phyloP scores from a whole-genome alignment of 2,797 vertebrate genomes.

The Cuculus canorus region DNA sequence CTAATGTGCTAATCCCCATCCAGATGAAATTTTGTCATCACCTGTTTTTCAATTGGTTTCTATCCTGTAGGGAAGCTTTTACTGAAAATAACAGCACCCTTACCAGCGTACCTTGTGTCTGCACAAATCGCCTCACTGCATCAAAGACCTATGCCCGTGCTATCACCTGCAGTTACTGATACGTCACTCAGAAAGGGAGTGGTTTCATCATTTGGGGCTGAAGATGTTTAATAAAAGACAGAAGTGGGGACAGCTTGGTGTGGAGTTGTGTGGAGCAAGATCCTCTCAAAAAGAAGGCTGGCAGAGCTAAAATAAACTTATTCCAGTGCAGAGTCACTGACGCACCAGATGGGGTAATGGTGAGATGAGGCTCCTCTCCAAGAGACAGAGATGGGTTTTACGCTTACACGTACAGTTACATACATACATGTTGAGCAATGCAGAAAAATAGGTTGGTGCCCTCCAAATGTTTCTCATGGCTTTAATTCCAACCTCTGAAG shows the following conservation, averaged over 20 bases:
- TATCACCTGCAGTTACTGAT: neutral
- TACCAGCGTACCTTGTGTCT: fast-evolving
- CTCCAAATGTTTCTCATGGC: neutral
- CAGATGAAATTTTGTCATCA: neutral
- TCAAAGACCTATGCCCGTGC: neutral
- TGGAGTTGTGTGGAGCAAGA: neutral
- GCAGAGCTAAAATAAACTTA: neutral
- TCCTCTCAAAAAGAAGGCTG: neutral
- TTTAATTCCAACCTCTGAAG: neutral
- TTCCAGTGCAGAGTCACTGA: neutral
- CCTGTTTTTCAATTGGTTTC: neutral
- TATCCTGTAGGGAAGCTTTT: neutral
- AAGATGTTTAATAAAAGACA: neutral
- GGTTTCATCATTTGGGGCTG: neutral
- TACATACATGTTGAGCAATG: neutral
- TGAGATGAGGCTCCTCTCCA: neutral
- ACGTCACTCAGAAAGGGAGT: neutral
- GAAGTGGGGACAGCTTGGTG: neutral
- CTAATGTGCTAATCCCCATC: fast-evolving
- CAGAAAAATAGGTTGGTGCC: neutral
- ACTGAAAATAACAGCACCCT: neutral
- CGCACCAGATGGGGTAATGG: fast-evolving
- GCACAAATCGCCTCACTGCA: fast-evolving
- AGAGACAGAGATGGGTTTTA: neutral
- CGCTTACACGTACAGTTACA: neutral